Conservation (phyloP, 2,797 vertebrate genomes). For the Sphenodon punctatus region DNA sequence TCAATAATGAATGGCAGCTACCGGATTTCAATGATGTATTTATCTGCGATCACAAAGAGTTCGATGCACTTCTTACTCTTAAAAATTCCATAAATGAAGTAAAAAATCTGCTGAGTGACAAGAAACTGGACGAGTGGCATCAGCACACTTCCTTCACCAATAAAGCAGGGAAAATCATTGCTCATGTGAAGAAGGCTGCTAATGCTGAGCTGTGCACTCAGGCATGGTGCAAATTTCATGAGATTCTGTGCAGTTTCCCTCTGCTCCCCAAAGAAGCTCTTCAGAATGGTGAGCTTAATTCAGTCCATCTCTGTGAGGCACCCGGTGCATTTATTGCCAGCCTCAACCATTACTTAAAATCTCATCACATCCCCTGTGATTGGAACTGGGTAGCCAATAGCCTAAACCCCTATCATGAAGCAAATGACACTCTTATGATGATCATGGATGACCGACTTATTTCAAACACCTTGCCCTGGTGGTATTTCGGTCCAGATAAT, state of each 20-base stretch:
- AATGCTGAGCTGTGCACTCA: slow-evolving; percentile 96
- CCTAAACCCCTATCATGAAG: slow-evolving; percentile 94
- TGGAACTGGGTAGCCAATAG: slow-evolving; percentile 95
- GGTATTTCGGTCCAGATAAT: slow-evolving; percentile 96
- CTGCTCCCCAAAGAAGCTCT: slow-evolving; percentile 83
- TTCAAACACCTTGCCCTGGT: slow-evolving; percentile 88
- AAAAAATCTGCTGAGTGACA: slow-evolving; percentile 93
- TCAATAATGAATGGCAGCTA: slow-evolving; percentile 81
- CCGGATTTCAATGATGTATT: slow-evolving; percentile 80
- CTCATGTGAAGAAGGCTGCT: slow-evolving; percentile 79
- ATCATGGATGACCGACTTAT: slow-evolving; percentile 92
- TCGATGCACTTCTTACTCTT: slow-evolving; percentile 79
- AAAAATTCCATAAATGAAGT: slow-evolving; percentile 90
- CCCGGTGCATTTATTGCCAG: slow-evolving; percentile 93
- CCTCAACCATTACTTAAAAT: slow-evolving; percentile 91
- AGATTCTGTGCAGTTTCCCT: slow-evolving; percentile 86
- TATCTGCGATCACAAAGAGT: slow-evolving; percentile 66
- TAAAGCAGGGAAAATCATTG: slow-evolving; percentile 87
- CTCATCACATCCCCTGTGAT: slow-evolving; percentile 81
- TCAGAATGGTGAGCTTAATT: slow-evolving; percentile 82
- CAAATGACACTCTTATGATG: slow-evolving; percentile 85
- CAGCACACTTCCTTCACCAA: slow-evolving; percentile 94
- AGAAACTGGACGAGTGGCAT: slow-evolving; percentile 92
- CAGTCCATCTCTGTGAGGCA: slow-evolving; percentile 93
- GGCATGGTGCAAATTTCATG: slow-evolving; percentile 95